phyloP scores from a whole-genome alignment of 2,113 vertebrate species.

The Alligator mississippiensis region DNA sequence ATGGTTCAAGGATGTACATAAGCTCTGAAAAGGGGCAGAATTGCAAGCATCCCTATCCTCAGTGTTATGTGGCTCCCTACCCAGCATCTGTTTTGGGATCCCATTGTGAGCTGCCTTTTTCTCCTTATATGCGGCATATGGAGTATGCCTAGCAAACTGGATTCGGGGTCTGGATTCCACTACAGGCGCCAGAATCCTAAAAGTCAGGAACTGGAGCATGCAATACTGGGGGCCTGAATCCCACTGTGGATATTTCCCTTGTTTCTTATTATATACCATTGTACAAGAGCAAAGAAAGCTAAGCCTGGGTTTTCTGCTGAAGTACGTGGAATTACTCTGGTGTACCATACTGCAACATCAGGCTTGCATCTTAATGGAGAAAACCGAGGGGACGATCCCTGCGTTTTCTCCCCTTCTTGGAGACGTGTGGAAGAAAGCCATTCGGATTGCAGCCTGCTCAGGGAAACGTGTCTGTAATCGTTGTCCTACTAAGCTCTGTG shows the following conservation, averaged over 20 bases:
- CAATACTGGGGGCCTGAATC: no score
- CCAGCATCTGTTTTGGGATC: no score
- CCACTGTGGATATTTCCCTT: no score
- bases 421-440: neutral
- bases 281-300: fast-evolving
- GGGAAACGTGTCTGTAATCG: neutral
- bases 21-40: no score
- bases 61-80: no score
- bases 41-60: no score
- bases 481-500: slow-evolving; percentile 16
- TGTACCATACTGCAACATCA: neutral
- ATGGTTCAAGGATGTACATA: no score
- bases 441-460: slow-evolving; percentile 14
- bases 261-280: neutral
- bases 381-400: neutral
- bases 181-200: neutral
- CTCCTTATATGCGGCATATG: no score
- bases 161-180: no score
- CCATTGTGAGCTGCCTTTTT: no score
- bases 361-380: neutral
- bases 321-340: neutral
- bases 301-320: neutral
- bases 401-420: neutral
- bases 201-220: neutral
- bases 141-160: no score